Evolutionary conservation across 2,888 invertebrate species (phyloP).

Genomic region (Cerceris ruficornis): DNA sequence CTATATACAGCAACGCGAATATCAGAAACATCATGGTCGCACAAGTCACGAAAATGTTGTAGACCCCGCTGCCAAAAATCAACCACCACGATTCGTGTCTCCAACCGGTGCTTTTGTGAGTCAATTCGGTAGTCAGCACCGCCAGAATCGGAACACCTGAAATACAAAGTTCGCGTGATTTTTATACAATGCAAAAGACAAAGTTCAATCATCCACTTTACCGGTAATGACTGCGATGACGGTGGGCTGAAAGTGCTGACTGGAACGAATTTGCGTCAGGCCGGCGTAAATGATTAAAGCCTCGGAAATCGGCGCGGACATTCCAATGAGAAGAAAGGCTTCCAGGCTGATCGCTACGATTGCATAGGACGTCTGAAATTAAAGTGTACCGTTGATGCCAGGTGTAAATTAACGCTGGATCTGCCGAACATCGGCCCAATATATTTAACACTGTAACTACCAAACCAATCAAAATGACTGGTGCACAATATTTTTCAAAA

Average conservation of each 20-base stretch:
- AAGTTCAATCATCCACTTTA: constrained; percentile 65
- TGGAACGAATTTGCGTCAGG: constrained; percentile 84
- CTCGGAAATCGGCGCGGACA: constrained; percentile 88
- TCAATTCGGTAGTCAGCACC: constrained; percentile 86
- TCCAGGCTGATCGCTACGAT: constrained; percentile 85
- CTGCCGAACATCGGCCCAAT: too few species aligned
- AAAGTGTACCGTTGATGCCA: neutral
- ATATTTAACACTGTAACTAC: too few species aligned
- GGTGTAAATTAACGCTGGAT: too few species aligned
- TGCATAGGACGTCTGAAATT: constrained; percentile 84
- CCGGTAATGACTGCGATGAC: constrained; percentile 88
- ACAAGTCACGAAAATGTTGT: constrained; percentile 87
- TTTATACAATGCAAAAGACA: neutral
- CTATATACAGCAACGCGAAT: constrained; percentile 87
- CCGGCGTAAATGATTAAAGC: constrained; percentile 88
- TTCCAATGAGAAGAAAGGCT: constrained; percentile 86
- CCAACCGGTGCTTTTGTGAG: constrained; percentile 85
- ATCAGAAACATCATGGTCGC: constrained; percentile 87
- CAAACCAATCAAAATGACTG: too few species aligned
- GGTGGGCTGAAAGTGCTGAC: constrained; percentile 84
- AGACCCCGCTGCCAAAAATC: constrained; percentile 84
- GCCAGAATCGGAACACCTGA: constrained; percentile 87
- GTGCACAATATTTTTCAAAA: too few species aligned
- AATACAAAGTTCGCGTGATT: constrained; percentile 11
- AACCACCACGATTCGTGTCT: constrained; percentile 86